A percentile compares a stretch with the other conserved stretches of the same genome.
Evolutionary conservation across 1,140 invertebrate genomes (phyloP).

Genomic region (Papilio polyxenes): DNA sequence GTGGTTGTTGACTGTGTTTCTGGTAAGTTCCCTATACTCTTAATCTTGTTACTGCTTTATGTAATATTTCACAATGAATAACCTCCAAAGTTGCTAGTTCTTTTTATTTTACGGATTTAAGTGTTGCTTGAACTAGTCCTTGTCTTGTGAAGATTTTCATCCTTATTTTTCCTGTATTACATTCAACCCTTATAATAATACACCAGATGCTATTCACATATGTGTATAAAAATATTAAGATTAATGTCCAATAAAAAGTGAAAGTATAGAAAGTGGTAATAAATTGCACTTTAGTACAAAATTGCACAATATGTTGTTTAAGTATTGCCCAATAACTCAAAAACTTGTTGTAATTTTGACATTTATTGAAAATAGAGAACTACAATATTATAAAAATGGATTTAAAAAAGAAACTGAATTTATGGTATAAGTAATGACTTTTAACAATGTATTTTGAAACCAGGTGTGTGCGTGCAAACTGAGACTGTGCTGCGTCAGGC

Average conservation of each 20-base stretch:
- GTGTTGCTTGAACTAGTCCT: no score
- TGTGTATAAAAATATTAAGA: neutral
- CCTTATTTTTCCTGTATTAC: neutral
- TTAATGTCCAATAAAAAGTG: neutral
- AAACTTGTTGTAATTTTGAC: neutral
- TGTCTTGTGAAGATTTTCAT: no score
- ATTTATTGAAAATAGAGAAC: no score
- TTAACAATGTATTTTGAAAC: conserved; percentile 40
- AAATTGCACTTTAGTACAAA: neutral
- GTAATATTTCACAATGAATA: neutral
- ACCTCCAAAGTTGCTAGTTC: neutral
- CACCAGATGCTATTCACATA: neutral
- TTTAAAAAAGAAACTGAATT: no score
- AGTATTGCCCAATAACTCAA: neutral
- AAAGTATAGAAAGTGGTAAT: conserved; percentile 2
- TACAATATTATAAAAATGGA: no score
- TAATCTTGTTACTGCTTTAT: neutral
- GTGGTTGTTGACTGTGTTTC: conserved; percentile 99
- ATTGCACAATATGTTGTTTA: neutral
- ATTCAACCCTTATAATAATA: neutral
- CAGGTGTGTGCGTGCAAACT: conserved; percentile 99
- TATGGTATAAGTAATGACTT: no score
- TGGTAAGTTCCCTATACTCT: conserved; percentile 82
- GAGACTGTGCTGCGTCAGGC: conserved; percentile 99
- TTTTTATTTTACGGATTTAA: no score